phyloP scores from a whole-genome alignment of 2,797 vertebrate genomes.

The Novumbra hubbsi region DNA sequence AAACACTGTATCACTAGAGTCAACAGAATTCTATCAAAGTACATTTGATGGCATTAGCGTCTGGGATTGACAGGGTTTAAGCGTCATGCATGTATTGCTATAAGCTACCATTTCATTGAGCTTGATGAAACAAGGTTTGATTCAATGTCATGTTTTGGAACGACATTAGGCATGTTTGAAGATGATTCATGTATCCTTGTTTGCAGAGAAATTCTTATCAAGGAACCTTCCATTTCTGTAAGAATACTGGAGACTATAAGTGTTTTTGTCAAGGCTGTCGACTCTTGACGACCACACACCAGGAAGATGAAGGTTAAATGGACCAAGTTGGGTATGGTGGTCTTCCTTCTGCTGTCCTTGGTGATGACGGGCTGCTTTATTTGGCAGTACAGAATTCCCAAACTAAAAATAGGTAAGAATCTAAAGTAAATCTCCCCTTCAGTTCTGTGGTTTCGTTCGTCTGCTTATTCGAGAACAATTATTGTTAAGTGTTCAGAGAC shows the following conservation, averaged over 20 bases:
- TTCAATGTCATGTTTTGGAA: not conserved
- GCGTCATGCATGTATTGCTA: not conserved
- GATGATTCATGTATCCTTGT: not conserved
- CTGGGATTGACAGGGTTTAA: not conserved
- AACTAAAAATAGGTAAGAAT: conserved; percentile 60
- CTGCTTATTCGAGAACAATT: not conserved
- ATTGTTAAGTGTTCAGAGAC: not conserved
- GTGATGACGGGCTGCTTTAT: conserved; percentile 86
- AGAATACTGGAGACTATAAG: not conserved
- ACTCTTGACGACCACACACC: conserved; percentile 26
- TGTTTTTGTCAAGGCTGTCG: conserved; percentile 14
- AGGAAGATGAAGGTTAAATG: conserved; percentile 75
- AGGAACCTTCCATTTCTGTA: not conserved
- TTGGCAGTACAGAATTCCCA: conserved; percentile 88
- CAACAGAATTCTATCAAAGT: conserved; percentile 2
- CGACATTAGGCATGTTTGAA: not conserved
- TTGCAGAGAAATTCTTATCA: not conserved
- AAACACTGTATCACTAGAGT: conserved; percentile 1
- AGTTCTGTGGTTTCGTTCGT: not conserved
- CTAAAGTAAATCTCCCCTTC: not conserved
- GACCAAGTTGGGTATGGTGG: conserved; percentile 68
- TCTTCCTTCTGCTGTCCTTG: conserved; percentile 80
- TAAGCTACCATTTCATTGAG: not conserved
- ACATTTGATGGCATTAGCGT: not conserved
- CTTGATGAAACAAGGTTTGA: not conserved